Evolutionary conservation across 1,140 invertebrate species (phyloP), one percentile per base, ranked within the genome.

Genomic region (Pogonognathellus flavescens): DNA sequence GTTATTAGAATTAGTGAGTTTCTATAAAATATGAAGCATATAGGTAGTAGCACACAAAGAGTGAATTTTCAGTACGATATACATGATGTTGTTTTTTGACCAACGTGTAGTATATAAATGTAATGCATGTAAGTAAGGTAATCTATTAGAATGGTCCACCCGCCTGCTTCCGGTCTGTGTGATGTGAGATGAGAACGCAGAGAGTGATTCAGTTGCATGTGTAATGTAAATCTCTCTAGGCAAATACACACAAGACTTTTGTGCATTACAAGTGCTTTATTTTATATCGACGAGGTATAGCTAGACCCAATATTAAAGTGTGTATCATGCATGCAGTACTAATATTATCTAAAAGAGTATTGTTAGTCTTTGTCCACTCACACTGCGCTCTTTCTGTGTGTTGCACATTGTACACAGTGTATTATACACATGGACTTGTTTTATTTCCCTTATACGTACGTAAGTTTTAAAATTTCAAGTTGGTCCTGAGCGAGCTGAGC

Each of bases 121-220:
- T n/a, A n/a, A n/a, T n/a, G n/a, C n/a, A 41, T 41, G 31, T 6
- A 41, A 3, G 25, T 13, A 72, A 49, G n/a, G 22, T 49, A 49
- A n/a, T 76, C 11, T 72, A 76, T 18, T 76, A 31, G 70, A 76
- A 18, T 76, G 70, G 70, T 76, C 76, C 83, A 84, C 83, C 83
- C 83, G 76, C 83, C 83, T 49, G 83, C 80, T 84, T 84, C 83
- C 70, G 70, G 70, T 76, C 70, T 76, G 70, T 49, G 70, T 76
- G 70, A 76, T 76, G 25, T 76, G 41, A 76, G 81, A 82, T 82
- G 70, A 76, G 55, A 82, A 52, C 18, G n/a, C n/a, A 22, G 55
- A 31, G 31, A 31, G 9, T 41, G n/a, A 13, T 62, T 13, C 59
- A n/a, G 1, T 62, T 62, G 11, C 11, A 11, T 55, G 11, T 55